Evolutionary conservation across 2,113 vertebrate species (phyloP).

Genomic region (Corythornis vintsioides): DNA sequence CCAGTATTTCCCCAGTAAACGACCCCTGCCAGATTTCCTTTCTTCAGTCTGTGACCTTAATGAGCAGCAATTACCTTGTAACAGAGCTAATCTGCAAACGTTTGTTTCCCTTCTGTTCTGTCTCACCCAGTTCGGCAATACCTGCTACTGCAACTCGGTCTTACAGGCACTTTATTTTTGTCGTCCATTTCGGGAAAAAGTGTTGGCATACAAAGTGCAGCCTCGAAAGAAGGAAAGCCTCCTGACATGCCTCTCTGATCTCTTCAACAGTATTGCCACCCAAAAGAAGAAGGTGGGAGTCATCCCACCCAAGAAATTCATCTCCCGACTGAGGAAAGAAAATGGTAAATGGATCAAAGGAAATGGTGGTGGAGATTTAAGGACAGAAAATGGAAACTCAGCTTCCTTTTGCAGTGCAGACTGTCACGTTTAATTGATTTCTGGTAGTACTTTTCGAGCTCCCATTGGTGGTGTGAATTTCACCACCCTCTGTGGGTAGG

Average conservation of each 20-base stretch:
- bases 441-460: not conserved
- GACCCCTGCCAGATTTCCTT: not conserved
- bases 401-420: not conserved
- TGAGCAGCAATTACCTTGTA: not conserved
- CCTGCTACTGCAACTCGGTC: constrained; percentile 96
- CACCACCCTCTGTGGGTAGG: not conserved
- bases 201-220: constrained; percentile 92
- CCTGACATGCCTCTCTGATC: constrained; percentile 89
- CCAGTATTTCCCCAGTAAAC: not conserved
- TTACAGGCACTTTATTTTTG: constrained; percentile 95
- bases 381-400: not conserved
- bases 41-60: not conserved
- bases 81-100: not conserved
- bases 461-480: not conserved
- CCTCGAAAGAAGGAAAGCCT: constrained; percentile 90
- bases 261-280: constrained; percentile 93
- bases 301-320: constrained; percentile 94
- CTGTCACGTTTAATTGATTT: not conserved
- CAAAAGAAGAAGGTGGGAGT: constrained; percentile 96
- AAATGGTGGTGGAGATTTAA: not conserved
- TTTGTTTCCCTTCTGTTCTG: constrained; percentile 33
- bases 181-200: constrained; percentile 92
- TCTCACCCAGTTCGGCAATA: constrained; percentile 88
- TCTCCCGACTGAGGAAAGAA: constrained; percentile 90
- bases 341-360: constrained; percentile 76